Evolutionary conservation across 2,113 vertebrate species (phyloP), one percentile per base, ranked within the genome.

Genomic region (Balaeniceps rex): DNA sequence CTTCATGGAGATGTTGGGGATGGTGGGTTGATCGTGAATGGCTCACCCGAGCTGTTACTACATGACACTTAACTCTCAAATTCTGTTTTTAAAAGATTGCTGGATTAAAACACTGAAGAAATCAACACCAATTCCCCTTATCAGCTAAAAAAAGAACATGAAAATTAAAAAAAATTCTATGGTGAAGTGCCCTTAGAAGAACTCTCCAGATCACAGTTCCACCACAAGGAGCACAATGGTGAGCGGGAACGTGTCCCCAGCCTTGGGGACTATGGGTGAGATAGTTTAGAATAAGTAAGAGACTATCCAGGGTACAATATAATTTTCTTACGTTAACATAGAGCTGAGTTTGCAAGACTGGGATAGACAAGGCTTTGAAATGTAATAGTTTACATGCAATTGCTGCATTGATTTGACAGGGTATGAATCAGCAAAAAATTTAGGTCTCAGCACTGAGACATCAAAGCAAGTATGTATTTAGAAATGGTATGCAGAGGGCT

Each of bases 381-480:
- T 84, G n/a, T 16, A 90, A 81, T 40, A 38, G 42, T 74, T 90
- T 81, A 77, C 2, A 1, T 83, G 65, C 16, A 78, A 31, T 76
- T 69, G 26, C 68, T 86, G 21, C 70, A 83, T 78, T 93, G 75
- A 87, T 87, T 90, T 95, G 60, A 87, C 80, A 94, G 86, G 36
- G 28, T 87, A 75, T 87, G 94, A 97, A 72, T 95, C 92, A 95
- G 92, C 76, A 87, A 96, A 94, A 57, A 89, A 84, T 84, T 95
- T 89, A 47, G 15, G 57, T 94, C 65, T 29, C 66, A 88, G 80
- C 28, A 78, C 61, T 68, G 63, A 95, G 71, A 94, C 63, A 94
- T 91, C 52, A 94, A 92, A 92, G 38, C 47, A 89, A 87, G 22
- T 29, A 79, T 28, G 21, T 52, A 44, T 91, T 76, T 84, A 57